Base-by-base conservation (phyloP, 2,888 invertebrate species). In the Conchocele bisecta region DNA sequence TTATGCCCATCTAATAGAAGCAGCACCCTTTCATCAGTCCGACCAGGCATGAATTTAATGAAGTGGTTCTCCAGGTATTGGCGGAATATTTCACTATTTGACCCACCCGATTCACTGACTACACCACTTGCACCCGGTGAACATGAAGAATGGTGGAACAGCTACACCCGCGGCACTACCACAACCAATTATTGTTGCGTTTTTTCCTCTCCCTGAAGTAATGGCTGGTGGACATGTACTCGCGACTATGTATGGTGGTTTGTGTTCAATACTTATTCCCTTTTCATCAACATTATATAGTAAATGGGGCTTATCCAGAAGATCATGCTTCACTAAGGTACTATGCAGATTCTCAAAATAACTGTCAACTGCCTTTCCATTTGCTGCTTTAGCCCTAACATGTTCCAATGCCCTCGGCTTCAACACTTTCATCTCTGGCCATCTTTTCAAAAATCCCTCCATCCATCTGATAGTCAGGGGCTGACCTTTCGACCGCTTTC, bases 341-440 rank as follows among this genome's bases (percentile, higher is more conserved):
- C 24, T 22, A 35, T 57, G 31, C 1, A 66, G 44, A 31, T 66
- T 37, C 9, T 58, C 42, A 58, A 66, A 59, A 26, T 61, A 61
- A 13, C 31, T 13, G 24, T 15, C 17, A 3, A 68, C 61, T 11
- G 41, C 44, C 15, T 5, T n/a, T 35, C 51, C 51, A 15, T 39
- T 37, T 39, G 51, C 33, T 44, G 50, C 44, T 33, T 69, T 69
- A 17, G 69, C 63, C n/a, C 67, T 41, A 0, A 41, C 31, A 22
- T 57, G 51, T 24, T 73, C 67, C 15, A 73, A 41, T 11, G 29
- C 26, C n/a, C 57, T 24, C 26, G 69, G 72, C 50, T 57, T 63
- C 0, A 48, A n/a, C 13, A 67, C 51, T 11, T 29, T 24, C 50
- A 72, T 31, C 39, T 72, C 61, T 37, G 71, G 65, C 71, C 60